A percentile compares a stretch with the other conserved stretches of the same genome.
Evolutionary conservation across 2,113 vertebrate species (phyloP).

Genomic region (Morone saxatilis): DNA sequence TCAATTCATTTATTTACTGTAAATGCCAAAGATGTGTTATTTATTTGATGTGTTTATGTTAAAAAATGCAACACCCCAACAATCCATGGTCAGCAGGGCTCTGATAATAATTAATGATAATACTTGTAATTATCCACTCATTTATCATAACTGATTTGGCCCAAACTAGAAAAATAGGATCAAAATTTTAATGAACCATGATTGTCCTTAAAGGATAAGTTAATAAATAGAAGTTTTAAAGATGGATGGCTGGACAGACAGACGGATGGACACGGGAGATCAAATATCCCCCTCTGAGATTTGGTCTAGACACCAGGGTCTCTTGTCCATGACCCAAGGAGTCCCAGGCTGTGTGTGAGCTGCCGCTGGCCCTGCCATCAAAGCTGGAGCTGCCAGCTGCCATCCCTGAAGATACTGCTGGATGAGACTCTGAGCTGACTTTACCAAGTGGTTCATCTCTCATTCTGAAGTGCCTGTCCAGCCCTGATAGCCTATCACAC

Average conservation of each 20-base stretch:
- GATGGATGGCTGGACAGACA: background rate
- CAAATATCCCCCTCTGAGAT: background rate
- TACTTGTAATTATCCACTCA: no score
- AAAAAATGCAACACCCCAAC: no score
- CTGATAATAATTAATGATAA: no score
- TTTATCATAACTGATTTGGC: no score
- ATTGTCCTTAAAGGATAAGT: no score
- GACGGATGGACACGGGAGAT: background rate
- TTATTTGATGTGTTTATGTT: no score
- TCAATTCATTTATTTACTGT: no score
- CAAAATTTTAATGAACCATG: no score
- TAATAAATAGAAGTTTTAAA: background rate
- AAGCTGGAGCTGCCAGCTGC: constrained; percentile 5
- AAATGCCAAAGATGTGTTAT: no score
- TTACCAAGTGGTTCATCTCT: constrained; percentile 33
- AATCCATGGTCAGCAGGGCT: no score
- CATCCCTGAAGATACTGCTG: constrained; percentile 8
- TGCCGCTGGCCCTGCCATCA: constrained; percentile 19
- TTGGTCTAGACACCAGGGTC: background rate
- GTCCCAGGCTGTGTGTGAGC: background rate
- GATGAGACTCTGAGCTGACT: constrained; percentile 25
- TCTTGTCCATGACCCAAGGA: background rate
- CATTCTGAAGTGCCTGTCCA: constrained; percentile 26
- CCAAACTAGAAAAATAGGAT: no score
- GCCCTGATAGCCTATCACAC: constrained; percentile 43